Conservation (phyloP, 2,888 invertebrate genomes). For the Caenorhabditis japonica region DNA sequence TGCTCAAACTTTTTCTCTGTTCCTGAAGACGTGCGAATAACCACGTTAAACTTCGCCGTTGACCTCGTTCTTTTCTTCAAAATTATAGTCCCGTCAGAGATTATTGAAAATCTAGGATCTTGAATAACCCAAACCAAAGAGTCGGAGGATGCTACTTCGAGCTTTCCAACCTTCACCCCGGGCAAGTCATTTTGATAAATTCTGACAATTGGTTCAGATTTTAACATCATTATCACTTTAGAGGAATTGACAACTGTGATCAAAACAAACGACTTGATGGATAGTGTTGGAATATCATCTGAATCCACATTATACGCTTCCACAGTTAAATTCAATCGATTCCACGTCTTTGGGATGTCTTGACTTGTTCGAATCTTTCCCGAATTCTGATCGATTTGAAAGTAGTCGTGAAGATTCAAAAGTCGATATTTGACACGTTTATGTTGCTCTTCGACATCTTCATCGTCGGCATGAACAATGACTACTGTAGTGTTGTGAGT, state of each 20-base stretch:
- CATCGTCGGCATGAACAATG: conserved; percentile 23
- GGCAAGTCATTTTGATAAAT: conserved; percentile 29
- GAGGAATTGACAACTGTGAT: conserved; percentile 6
- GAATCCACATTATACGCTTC: conserved; percentile 36
- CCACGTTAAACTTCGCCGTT: background rate
- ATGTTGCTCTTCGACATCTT: conserved; percentile 17
- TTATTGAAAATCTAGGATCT: conserved; percentile 25
- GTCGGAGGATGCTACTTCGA: conserved; percentile 27
- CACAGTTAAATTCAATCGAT: conserved; percentile 25
- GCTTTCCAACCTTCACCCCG: conserved; percentile 11
- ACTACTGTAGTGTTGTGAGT: conserved; percentile 4
- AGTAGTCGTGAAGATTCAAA: conserved; percentile 12
- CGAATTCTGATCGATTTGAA: conserved; percentile 18
- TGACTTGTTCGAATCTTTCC: conserved; percentile 20
- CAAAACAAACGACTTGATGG: conserved; percentile 14
- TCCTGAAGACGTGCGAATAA: conserved; percentile 9
- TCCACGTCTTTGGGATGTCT: conserved; percentile 8
- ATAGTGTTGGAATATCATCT: background rate
- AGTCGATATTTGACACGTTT: conserved; percentile 25
- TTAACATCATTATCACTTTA: conserved; percentile 4
- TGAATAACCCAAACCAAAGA: conserved; percentile 16
- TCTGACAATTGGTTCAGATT: conserved; percentile 10
- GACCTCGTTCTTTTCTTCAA: conserved; percentile 1
- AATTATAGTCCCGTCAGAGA: conserved; percentile 19
- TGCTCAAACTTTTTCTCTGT: conserved; percentile 1